Evolutionary conservation across 2,888 invertebrate genomes (phyloP).

Genomic region (Acanthosepion pharaonis): DNA sequence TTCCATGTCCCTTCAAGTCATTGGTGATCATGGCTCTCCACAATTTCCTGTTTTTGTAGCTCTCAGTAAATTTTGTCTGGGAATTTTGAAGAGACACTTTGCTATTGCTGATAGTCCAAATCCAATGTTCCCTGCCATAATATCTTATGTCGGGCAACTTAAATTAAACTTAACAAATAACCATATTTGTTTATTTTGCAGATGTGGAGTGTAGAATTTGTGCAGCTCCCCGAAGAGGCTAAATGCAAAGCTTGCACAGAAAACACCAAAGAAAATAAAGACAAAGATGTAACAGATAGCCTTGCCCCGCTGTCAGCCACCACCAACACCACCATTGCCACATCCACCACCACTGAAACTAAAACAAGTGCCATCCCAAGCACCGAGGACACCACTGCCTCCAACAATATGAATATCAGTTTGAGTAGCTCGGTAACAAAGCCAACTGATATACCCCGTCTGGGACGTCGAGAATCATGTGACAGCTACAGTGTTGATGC

Average conservation of each 20-base stretch:
- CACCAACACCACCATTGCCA: conserved; percentile 49
- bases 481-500: conserved; percentile 62
- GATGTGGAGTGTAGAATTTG: conserved; percentile 98
- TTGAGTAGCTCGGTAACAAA: conserved; percentile 52
- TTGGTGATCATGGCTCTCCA: no score
- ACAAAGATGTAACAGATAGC: conserved; percentile 49
- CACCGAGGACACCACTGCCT: conserved; percentile 44
- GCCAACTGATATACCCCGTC: conserved; percentile 52
- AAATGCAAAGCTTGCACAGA: conserved; percentile 50
- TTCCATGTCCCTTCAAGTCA: no score
- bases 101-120: no score
- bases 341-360: conserved; percentile 49
- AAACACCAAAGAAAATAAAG: conserved; percentile 39
- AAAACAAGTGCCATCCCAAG: conserved; percentile 48
- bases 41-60: no score
- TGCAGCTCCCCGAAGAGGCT: conserved; percentile 84
- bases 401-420: conserved; percentile 52
- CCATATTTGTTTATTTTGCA: conserved; percentile 72
- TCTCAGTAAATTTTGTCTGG: no score
- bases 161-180: not conserved
- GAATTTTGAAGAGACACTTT: no score
- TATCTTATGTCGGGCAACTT: not conserved
- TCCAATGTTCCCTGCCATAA: not conserved
- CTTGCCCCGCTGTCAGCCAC: conserved; percentile 48
- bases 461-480: conserved; percentile 53